Conservation (phyloP, 2,888 invertebrate genomes). For the Cartodere bifasciata region DNA sequence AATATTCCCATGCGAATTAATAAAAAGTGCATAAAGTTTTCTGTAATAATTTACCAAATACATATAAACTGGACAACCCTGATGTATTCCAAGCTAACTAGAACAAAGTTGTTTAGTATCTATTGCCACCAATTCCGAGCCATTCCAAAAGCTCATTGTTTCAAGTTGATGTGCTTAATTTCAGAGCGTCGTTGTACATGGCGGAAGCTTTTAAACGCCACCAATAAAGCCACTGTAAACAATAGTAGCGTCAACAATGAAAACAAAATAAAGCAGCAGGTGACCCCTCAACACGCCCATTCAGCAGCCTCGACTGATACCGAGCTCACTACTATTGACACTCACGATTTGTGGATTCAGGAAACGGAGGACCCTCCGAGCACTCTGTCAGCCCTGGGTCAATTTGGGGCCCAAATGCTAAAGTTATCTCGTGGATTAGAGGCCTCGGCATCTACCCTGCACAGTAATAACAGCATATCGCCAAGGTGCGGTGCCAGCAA, state of each 20-base stretch:
- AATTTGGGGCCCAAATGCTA: constrained; percentile 78
- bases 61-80: too few species aligned
- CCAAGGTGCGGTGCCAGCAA: constrained; percentile 13
- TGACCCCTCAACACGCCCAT: constrained; percentile 51
- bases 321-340: constrained; percentile 70
- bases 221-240: constrained; percentile 17
- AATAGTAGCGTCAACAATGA: constrained; percentile 19
- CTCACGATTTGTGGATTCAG: constrained; percentile 68
- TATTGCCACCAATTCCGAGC: too few species aligned
- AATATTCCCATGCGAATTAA: too few species aligned
- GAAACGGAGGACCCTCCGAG: constrained; percentile 61
- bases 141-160: too few species aligned
- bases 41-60: too few species aligned
- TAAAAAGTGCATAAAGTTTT: too few species aligned
- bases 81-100: too few species aligned
- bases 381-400: constrained; percentile 74
- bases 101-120: too few species aligned
- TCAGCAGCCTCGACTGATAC: constrained; percentile 74
- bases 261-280: constrained; percentile 12
- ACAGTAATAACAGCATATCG: constrained; percentile 10
- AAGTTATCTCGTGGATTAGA: constrained; percentile 70
- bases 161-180: constrained; percentile 8
- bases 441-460: constrained; percentile 38
- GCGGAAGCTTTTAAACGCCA: constrained; percentile 51
- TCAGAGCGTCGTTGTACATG: constrained; percentile 67